Evolutionary conservation across 2,113 vertebrate species (phyloP).

Genomic region (Coturnix japonica): DNA sequence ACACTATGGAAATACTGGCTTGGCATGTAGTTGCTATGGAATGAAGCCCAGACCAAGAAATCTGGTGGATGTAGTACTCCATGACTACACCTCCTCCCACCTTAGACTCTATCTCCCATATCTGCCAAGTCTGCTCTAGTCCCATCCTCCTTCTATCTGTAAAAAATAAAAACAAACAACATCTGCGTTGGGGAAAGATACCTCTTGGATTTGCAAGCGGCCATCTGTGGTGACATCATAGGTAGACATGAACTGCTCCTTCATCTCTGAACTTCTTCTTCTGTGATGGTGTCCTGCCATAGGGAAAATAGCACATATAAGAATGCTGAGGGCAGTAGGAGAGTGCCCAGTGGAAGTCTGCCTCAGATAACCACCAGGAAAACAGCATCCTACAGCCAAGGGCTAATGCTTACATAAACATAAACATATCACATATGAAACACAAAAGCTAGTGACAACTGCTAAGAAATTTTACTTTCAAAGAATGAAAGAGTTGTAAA

Average conservation of each 20-base stretch:
- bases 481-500: neutral
- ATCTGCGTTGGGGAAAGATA: constrained; percentile 42
- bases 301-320: neutral
- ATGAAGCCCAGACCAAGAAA: neutral
- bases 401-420: neutral
- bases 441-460: neutral
- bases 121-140: neutral
- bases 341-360: neutral
- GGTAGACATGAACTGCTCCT: constrained; percentile 85
- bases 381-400: accelerated
- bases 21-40: neutral
- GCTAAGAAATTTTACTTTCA: neutral
- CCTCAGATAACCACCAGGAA: neutral
- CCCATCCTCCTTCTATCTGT: neutral
- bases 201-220: constrained; percentile 90
- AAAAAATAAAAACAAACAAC: neutral
- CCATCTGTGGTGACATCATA: constrained; percentile 83
- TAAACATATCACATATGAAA: neutral
- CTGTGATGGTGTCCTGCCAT: constrained; percentile 80
- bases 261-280: constrained; percentile 83
- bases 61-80: neutral
- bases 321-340: neutral
- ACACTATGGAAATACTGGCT: neutral
- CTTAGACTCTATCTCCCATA: neutral
- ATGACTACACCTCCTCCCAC: neutral